Conservation (phyloP, 1,140 invertebrate genomes). For the Apis mellifera region DNA sequence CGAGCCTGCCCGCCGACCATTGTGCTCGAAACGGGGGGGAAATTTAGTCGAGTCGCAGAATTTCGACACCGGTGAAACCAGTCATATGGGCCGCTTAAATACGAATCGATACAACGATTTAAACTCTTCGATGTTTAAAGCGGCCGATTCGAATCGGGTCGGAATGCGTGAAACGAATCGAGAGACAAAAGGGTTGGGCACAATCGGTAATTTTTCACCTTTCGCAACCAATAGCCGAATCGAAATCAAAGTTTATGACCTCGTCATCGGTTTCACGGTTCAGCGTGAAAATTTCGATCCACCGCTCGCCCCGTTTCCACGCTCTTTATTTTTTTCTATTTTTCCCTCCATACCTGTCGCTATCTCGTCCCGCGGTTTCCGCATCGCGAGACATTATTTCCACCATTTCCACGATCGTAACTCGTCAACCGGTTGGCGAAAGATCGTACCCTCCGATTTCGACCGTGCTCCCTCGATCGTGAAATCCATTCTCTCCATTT, state of each 20-base stretch:
- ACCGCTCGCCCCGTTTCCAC: background rate
- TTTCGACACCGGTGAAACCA: background rate
- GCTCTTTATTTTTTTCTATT: background rate
- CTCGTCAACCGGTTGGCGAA: slow-evolving; percentile 9
- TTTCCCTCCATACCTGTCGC: background rate
- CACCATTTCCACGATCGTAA: background rate
- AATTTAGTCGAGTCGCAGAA: background rate
- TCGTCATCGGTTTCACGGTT: background rate
- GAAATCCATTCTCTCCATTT: slow-evolving; percentile 5
- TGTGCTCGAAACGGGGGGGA: background rate
- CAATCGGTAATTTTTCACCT: slow-evolving; percentile 19
- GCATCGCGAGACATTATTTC: slow-evolving; percentile 20
- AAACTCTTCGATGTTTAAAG: background rate
- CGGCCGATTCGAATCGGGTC: background rate
- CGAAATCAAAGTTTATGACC: slow-evolving; percentile 27
- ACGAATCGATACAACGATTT: background rate
- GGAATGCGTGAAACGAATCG: background rate
- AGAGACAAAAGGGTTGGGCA: background rate
- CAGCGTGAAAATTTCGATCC: slow-evolving; percentile 5
- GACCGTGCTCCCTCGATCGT: background rate
- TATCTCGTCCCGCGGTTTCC: background rate
- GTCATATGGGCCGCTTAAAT: background rate
- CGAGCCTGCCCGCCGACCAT: no score
- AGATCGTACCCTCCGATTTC: slow-evolving; percentile 23
- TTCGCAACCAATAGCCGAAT: background rate